Base-by-base conservation (phyloP, 2,113 vertebrate species). In the Vimba vimba region DNA sequence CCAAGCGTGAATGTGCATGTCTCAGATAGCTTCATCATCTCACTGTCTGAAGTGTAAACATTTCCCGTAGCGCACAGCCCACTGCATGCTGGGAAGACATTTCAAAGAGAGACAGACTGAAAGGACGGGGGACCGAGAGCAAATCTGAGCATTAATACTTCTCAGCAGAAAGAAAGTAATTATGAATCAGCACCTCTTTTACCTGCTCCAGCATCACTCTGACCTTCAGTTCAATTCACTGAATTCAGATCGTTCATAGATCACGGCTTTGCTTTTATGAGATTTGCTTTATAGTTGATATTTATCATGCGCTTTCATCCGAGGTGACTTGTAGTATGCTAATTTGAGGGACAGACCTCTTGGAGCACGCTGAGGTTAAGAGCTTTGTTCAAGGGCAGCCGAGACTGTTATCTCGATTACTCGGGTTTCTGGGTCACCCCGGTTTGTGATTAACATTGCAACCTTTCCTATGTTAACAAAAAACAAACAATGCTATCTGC, bases 131-230 rank as follows among this genome's bases (percentile, higher is more conserved):
- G 25, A 33, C 10, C 6, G 45, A 36, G 47, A 57, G 39, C 25
- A 50, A 23, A 62, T 62, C 55, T 23, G n/a, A 76, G 36, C 30
- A 3, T 59, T 62, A 75, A 64, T 36, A 30, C 3, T 19, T 50
- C 27, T 85, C 30, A 25, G 62, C 13, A 68, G 75, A 69, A 68
- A 57, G 60, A 64, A 19, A 15, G 13, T 66, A 11, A 85, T 85
- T 69, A 68, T 23, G 43, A 60, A 30, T 76, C 74, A 25, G 71
- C n/a, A 76, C 6, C 39, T 15, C 30, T 17, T 74, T 74, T 47
- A 74, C 71, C 36, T 2, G 33, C 8, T 71, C 19, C 33, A 71
- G 68, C 33, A 4, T 69, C 21, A 19, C 15, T 0, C 36, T 27
- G 45, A 75, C 27, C 66, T 77, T 55, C 33, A 75, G 73, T 4